Evolutionary conservation across 1,140 invertebrate genomes (phyloP).

Genomic region (Zaprionus vittiger): DNA sequence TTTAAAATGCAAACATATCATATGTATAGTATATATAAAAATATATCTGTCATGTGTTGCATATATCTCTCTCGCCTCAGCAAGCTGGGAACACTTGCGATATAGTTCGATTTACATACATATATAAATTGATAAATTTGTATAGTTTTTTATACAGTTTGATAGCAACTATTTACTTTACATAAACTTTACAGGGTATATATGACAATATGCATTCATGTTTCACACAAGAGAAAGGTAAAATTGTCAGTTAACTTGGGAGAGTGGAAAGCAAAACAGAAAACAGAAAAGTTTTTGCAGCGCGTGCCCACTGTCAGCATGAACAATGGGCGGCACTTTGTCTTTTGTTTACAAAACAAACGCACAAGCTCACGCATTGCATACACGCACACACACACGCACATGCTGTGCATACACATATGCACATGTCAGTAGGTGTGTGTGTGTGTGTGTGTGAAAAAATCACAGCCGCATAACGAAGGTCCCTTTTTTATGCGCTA

Average conservation of each 20-base stretch:
- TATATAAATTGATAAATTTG: too few species aligned
- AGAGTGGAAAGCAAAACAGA: slow-evolving; percentile 10
- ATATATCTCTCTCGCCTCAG: too few species aligned
- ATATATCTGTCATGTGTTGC: too few species aligned
- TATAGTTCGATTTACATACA: too few species aligned
- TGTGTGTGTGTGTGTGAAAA: slow-evolving; percentile 34
- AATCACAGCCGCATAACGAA: slow-evolving; percentile 68
- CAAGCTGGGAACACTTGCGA: too few species aligned
- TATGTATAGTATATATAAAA: too few species aligned
- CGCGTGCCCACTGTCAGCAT: slow-evolving; percentile 48
- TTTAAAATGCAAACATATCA: too few species aligned
- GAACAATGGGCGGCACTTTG: slow-evolving; percentile 72
- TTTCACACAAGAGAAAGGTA: neutral
- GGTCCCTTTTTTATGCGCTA: slow-evolving; percentile 47
- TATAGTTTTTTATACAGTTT: neutral
- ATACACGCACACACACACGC: slow-evolving; percentile 43
- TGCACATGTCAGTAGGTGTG: slow-evolving; percentile 40
- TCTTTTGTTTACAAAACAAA: slow-evolving; percentile 60
- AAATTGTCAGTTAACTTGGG: neutral
- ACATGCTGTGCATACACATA: slow-evolving; percentile 14
- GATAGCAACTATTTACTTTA: neutral
- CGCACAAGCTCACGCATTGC: slow-evolving; percentile 31
- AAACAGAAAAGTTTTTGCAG: slow-evolving; percentile 16
- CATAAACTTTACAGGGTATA: neutral
- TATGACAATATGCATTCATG: slow-evolving; percentile 24